Percentiles rank a stretch among this genome's conserved stretches.
phyloP scores from a whole-genome alignment of 2,113 vertebrate genomes.

The Grus americana region DNA sequence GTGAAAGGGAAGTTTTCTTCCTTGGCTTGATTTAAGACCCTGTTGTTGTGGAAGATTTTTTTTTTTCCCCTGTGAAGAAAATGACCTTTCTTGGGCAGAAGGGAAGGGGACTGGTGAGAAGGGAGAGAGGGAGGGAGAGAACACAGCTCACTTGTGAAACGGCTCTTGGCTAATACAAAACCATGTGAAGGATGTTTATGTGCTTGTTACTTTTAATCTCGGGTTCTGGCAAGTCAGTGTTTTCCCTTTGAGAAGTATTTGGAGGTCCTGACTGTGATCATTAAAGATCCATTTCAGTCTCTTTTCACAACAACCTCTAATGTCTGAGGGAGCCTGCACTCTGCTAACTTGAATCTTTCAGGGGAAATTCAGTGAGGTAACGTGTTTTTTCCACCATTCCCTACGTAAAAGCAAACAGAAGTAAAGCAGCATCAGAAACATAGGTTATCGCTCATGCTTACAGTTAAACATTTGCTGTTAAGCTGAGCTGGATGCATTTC shows the following conservation, averaged over 20 bases:
- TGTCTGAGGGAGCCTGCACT: background rate
- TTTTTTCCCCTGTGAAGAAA: conserved; percentile 19
- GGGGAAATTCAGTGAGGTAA: background rate
- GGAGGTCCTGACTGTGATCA: background rate
- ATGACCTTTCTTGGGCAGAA: conserved; percentile 65
- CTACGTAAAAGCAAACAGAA: background rate
- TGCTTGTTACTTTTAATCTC: conserved; percentile 20
- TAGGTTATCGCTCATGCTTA: accelerated
- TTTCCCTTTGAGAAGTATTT: conserved; percentile 46
- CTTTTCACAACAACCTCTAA: background rate
- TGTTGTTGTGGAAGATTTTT: background rate
- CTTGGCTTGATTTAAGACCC: conserved; percentile 20
- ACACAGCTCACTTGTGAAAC: background rate
- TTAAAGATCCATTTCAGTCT: conserved; percentile 5
- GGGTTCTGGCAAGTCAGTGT: conserved; percentile 14
- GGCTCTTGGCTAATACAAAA: conserved; percentile 20
- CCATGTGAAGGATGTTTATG: conserved; percentile 40
- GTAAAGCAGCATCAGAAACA: background rate
- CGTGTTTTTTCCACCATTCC: background rate
- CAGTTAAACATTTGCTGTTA: background rate
- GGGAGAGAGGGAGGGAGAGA: background rate
- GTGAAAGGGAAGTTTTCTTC: conserved; percentile 19
- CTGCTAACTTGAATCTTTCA: background rate
- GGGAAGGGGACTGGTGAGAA: background rate
- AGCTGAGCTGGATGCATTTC: background rate